Evolutionary conservation across 2,797 vertebrate genomes (phyloP).

Genomic region (Cottoperca gobio): DNA sequence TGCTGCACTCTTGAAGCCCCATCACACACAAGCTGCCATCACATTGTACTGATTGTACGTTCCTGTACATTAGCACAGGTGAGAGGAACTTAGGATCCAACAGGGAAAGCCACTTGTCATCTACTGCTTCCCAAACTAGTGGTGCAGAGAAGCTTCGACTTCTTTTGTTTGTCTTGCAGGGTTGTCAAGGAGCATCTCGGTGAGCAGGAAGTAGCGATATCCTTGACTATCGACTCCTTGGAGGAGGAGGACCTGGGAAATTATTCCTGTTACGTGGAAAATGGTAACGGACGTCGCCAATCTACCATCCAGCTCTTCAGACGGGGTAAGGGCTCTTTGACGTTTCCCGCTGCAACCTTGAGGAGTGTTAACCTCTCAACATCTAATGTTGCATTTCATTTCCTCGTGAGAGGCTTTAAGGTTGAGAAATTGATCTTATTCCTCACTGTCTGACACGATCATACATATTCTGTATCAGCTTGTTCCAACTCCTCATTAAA

Average conservation of each 20-base stretch:
- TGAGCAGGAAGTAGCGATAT: constrained; percentile 97
- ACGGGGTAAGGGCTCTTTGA: constrained; percentile 86
- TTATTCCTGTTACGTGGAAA: constrained; percentile 98
- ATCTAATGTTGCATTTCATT: neutral
- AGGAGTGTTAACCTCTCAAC: neutral
- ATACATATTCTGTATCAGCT: constrained; percentile 31
- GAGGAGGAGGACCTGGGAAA: constrained; percentile 97
- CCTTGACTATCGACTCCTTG: constrained; percentile 94
- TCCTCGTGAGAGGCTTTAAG: neutral
- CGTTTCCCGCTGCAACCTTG: neutral
- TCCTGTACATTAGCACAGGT: neutral
- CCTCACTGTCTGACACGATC: constrained; percentile 2
- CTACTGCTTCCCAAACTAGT: neutral
- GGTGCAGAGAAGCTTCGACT: neutral
- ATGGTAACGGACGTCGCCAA: constrained; percentile 94
- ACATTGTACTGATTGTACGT: neutral
- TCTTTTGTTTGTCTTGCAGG: constrained; percentile 80
- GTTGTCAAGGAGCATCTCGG: constrained; percentile 96
- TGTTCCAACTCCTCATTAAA: constrained; percentile 42
- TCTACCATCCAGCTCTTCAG: constrained; percentile 95
- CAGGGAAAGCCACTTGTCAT: neutral
- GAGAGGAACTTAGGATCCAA: neutral
- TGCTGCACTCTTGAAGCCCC: neutral
- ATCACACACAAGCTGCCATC: neutral
- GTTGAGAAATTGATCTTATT: neutral